Base-by-base conservation (phyloP, 2,888 invertebrate species). In the Danaus chrysippus region DNA sequence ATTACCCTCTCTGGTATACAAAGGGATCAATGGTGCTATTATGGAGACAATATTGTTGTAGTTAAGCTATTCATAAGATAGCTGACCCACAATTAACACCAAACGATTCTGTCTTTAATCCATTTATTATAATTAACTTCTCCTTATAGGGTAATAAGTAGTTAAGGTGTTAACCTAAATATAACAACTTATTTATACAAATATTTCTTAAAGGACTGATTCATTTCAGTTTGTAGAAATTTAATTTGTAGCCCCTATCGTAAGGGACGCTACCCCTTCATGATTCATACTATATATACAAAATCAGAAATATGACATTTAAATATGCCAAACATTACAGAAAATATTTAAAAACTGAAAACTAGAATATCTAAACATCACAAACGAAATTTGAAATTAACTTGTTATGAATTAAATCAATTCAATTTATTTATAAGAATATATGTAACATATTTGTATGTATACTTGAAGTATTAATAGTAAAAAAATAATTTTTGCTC, bases 261-360 rank as follows among this genome's bases (percentile, higher is more conserved):
- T 34, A 56, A 62, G 65, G 72, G 73, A 70, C 70, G 64, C 66
- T 64, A 56, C 73, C 70, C 62, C 42, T 55, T 68, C 57, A 70
- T 78, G 75, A 78, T 63, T 78, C 78, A 78, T 73, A 65, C 66
- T 66, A 59, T 63, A 66, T 66, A 59, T 63, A 66, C 62, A 61
- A 52, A 56, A 61, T 56, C 41, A 63, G 46, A 54, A 10, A 49
- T 17, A 49, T 49, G 17, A 10, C 19, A 23, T 5, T 46, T 12
- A n/a, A 43, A 43, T 12, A 3, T 46, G 5, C 46, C n/a, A 46
- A 13, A 46, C 13, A 13, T 46, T 13, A 46, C n/a, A 13, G n/a
- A 13, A 1, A 3, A 44, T 44, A n/a, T 44, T 44, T n/a, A 8
- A 44, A 44, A 8, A 44, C 44, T 44, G n/a, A n/a, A n/a, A n/a